These are phyloP conservation scores for Chrosomus eos DNA, from an alignment of 2,797 vertebrate species.

Conservation along the genomic window DNA sequence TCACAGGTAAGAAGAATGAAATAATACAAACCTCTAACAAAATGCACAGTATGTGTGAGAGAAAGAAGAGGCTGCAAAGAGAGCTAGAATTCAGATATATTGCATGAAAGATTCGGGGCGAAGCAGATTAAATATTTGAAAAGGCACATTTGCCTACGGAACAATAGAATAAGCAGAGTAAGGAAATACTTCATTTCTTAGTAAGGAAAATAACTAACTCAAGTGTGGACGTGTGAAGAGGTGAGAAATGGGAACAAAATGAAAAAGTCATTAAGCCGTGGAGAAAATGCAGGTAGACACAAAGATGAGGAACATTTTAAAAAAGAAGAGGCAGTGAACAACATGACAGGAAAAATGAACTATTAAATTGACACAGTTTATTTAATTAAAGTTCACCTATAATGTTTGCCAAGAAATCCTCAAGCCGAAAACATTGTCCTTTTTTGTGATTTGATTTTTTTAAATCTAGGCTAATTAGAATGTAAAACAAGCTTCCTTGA, in stretches of 20 bases:
- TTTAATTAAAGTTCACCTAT: background rate
- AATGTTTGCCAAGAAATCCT: background rate
- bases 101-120: background rate
- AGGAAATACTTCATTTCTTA: too few relatives aligned
- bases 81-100: slow-evolving; percentile 57
- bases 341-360: background rate
- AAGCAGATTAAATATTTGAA: background rate
- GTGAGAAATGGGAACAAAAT: slow-evolving; percentile 54
- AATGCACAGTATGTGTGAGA: slow-evolving; percentile 37
- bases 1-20: slow-evolving; percentile 22
- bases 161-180: background rate
- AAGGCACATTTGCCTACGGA: background rate
- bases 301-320: background rate
- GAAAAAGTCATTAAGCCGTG: background rate
- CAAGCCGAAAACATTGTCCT: background rate
- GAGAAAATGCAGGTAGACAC: background rate
- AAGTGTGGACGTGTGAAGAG: slow-evolving; percentile 49
- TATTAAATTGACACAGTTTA: background rate
- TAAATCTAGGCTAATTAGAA: background rate
- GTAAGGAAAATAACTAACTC: background rate
- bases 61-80: slow-evolving; percentile 15
- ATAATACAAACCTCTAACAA: slow-evolving; percentile 13
- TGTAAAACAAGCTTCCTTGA: background rate
- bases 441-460: background rate
- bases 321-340: background rate